Evolutionary conservation across 2,113 vertebrate genomes (phyloP).

Genomic region (Osmerus eperlanus): DNA sequence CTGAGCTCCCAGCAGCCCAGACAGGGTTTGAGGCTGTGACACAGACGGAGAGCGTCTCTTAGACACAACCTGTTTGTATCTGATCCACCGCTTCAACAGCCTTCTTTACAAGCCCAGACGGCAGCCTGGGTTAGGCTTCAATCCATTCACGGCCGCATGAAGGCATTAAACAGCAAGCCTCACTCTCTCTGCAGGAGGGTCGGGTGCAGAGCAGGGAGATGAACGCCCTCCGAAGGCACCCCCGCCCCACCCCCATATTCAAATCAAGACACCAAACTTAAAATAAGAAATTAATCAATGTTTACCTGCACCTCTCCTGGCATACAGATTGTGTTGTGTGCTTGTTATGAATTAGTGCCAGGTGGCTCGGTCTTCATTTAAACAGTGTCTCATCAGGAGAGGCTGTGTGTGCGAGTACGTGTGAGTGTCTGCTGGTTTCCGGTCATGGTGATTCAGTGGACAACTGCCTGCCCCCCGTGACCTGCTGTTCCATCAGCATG

Average conservation of each 20-base stretch:
- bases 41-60: no score
- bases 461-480: slow-evolving; percentile 5
- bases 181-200: not conserved
- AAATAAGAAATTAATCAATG: not conserved
- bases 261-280: no score
- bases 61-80: slow-evolving; percentile 4
- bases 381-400: slow-evolving; percentile 12
- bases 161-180: slow-evolving; percentile 12
- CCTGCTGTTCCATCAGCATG: slow-evolving; percentile 22
- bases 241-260: not conserved
- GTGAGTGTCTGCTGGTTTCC: slow-evolving; percentile 20
- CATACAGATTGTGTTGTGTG: slow-evolving; percentile 23
- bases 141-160: not conserved
- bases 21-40: no score
- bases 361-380: slow-evolving; percentile 22
- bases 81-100: not conserved
- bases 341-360: slow-evolving; percentile 30
- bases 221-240: slow-evolving; percentile 3
- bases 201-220: slow-evolving; percentile 5
- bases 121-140: not conserved
- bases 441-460: slow-evolving; percentile 16
- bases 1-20: not conserved
- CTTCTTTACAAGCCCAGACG: not conserved
- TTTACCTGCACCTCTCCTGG: slow-evolving; percentile 12
- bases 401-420: slow-evolving; percentile 11